Conservation (phyloP, 2,888 invertebrate species). For the Dascillus cervinus region DNA sequence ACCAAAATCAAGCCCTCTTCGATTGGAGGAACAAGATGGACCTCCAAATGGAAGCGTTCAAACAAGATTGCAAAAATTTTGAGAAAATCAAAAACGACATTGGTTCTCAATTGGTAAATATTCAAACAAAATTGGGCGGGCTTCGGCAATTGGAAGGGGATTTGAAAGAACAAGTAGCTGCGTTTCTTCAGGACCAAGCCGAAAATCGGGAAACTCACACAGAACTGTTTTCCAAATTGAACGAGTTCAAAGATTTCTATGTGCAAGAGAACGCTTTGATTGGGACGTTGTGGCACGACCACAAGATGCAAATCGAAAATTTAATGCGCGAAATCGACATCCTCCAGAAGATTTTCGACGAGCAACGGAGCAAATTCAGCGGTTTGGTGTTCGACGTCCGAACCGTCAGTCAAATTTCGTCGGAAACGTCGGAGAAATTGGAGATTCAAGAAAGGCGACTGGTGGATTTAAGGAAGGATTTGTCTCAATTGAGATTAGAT, state of each 20-base stretch:
- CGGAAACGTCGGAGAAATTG: constrained; percentile 46
- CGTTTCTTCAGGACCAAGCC: constrained; percentile 30
- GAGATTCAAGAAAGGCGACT: constrained; percentile 44
- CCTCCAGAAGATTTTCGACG: constrained; percentile 30
- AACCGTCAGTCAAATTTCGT: constrained; percentile 44
- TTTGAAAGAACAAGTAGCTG: constrained; percentile 25
- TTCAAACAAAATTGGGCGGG: constrained; percentile 24
- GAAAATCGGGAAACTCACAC: constrained; percentile 25
- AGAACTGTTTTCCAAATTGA: constrained; percentile 22
- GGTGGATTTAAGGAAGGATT: constrained; percentile 34
- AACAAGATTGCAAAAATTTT: constrained; percentile 28
- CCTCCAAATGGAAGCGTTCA: constrained; percentile 45
- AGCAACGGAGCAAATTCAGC: constrained; percentile 43
- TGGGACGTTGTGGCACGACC: constrained; percentile 38
- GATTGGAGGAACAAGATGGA: constrained; percentile 48
- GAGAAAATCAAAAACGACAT: constrained; percentile 22
- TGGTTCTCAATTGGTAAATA: constrained; percentile 18
- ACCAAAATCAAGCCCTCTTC: constrained; percentile 42
- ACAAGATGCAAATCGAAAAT: constrained; percentile 31
- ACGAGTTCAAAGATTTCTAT: constrained; percentile 35
- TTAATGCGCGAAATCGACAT: constrained; percentile 24
- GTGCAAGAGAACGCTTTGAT: constrained; percentile 37
- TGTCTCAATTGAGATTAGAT: constrained; percentile 44
- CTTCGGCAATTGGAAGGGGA: constrained; percentile 29
- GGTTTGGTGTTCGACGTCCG: constrained; percentile 45